These are phyloP conservation scores for Troides helena DNA, from an alignment of 2,888 invertebrate genomes.

Conservation along the genomic window DNA sequence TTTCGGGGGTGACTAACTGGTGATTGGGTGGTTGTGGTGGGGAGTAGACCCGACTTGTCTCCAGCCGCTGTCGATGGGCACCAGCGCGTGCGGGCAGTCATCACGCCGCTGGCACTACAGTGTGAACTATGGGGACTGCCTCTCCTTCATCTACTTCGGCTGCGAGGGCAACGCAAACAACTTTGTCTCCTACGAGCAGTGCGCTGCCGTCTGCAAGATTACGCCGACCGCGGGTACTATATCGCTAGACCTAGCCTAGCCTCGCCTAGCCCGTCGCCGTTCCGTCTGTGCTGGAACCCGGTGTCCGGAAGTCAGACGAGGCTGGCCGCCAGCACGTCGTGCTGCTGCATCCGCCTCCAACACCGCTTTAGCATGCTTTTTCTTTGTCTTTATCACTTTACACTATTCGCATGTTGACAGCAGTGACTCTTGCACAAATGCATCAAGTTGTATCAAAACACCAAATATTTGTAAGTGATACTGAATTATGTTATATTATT, in stretches of 20 bases:
- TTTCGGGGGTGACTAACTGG: constrained; percentile 14
- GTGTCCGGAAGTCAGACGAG: too few species aligned
- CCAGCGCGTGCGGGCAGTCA: constrained; percentile 44
- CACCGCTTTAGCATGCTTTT: constrained; percentile 31
- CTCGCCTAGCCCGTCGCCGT: constrained; percentile 3
- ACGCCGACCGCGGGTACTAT: constrained; percentile 27
- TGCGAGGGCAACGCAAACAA: constrained; percentile 94
- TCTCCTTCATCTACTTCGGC: constrained; percentile 90
- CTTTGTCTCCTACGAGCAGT: constrained; percentile 87
- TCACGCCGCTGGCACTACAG: constrained; percentile 87
- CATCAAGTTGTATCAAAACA: too few species aligned
- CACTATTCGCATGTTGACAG: too few species aligned
- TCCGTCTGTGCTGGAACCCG: too few species aligned
- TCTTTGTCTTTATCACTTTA: constrained; percentile 10
- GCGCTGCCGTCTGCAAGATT: constrained; percentile 66
- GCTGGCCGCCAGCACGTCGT: background rate
- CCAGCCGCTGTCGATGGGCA: constrained; percentile 50
- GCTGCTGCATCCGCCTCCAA: constrained; percentile 26
- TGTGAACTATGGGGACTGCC: constrained; percentile 84
- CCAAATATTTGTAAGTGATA: too few species aligned
- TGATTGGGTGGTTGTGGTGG: constrained; percentile 37
- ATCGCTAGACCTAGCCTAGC: background rate
- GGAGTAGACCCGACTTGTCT: constrained; percentile 59
- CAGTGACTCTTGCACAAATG: too few species aligned
- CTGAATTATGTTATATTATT: too few species aligned